These are phyloP conservation scores for Microtus pennsylvanicus DNA, from an alignment of 2,113 vertebrate species.

Conservation along the genomic window DNA sequence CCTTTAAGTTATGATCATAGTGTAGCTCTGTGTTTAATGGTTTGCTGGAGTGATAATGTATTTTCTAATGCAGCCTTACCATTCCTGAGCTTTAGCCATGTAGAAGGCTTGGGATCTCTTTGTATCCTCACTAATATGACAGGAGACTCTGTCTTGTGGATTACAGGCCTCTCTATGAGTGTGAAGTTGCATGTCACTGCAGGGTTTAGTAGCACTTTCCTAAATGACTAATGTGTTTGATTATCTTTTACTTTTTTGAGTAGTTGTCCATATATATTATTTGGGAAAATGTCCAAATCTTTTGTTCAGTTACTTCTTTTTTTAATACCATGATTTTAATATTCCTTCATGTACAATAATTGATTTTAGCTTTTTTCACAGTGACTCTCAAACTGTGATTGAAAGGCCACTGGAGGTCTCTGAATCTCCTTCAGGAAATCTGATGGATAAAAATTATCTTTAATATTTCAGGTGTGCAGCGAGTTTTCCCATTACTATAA, in stretches of 20 bases:
- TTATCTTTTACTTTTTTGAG: background rate
- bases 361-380: background rate
- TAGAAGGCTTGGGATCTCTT: background rate
- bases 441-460: background rate
- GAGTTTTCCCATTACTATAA: background rate
- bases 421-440: background rate
- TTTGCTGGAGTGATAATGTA: background rate
- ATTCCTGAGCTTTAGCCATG: background rate
- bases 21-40: background rate
- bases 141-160: background rate
- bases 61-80: background rate
- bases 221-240: background rate
- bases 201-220: background rate
- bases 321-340: background rate
- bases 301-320: background rate
- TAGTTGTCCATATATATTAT: background rate
- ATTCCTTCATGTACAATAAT: background rate
- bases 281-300: background rate
- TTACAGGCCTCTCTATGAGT: background rate
- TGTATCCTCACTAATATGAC: background rate
- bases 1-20: background rate
- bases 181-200: background rate
- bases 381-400: background rate
- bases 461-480: background rate
- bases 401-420: background rate